Conservation (phyloP, 2,888 invertebrate genomes). For the Conomelus anceps region DNA sequence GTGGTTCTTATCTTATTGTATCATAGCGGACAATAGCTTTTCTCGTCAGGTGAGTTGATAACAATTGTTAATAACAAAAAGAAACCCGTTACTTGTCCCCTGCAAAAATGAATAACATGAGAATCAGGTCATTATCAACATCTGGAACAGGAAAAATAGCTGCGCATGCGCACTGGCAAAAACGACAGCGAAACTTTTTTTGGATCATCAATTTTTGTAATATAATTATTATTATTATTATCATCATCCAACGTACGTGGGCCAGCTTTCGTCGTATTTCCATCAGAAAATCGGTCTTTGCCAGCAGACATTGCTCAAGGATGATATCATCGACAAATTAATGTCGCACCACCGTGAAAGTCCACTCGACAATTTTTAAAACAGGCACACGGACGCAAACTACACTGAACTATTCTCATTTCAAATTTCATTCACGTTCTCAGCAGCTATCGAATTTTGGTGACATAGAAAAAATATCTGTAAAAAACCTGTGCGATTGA, state of each 20-base stretch:
- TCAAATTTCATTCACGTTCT: not conserved
- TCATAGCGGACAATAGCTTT: not conserved
- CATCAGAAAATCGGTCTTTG: too few species aligned
- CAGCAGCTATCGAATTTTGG: not conserved
- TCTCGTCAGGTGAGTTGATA: not conserved
- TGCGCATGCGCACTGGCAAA: not conserved
- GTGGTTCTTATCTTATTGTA: not conserved
- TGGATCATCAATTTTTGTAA: not conserved
- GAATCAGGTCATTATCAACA: not conserved
- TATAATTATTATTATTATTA: not conserved
- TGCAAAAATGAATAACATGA: not conserved
- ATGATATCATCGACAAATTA: not conserved
- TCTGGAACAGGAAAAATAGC: not conserved
- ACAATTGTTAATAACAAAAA: not conserved
- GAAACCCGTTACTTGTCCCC: not conserved
- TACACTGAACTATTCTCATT: not conserved
- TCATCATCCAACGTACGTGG: not conserved
- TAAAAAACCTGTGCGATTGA: not conserved
- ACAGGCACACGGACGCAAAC: not conserved
- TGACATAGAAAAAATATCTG: not conserved
- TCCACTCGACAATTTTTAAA: not conserved
- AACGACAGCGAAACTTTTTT: not conserved
- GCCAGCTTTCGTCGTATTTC: not conserved
- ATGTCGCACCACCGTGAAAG: not conserved
- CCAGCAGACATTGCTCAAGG: not conserved